phyloP scores from a whole-genome alignment of 1,140 invertebrate genomes.

The Maconellicoccus hirsutus region DNA sequence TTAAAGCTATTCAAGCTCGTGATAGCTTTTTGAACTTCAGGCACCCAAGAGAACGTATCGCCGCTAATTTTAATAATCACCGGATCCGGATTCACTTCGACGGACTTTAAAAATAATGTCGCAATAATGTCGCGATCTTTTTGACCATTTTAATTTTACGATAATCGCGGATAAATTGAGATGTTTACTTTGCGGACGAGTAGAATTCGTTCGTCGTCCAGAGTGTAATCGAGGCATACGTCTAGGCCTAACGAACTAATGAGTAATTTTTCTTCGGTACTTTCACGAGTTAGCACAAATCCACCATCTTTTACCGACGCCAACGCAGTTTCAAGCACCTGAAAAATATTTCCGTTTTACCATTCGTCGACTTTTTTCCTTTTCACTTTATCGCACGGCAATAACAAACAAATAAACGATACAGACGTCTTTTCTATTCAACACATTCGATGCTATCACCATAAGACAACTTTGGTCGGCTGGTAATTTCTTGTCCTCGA shows the following conservation, averaged over 20 bases:
- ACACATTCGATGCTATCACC: slow-evolving; percentile 37
- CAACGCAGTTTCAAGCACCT: slow-evolving; percentile 32
- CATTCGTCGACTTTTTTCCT: too few relatives aligned
- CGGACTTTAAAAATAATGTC: slow-evolving; percentile 14
- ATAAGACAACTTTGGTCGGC: slow-evolving; percentile 45
- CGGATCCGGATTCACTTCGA: slow-evolving; percentile 24
- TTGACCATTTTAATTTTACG: not conserved
- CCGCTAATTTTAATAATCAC: slow-evolving; percentile 33
- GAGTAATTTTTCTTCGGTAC: slow-evolving; percentile 27
- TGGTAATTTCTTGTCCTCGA: slow-evolving; percentile 48
- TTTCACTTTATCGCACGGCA: too few relatives aligned
- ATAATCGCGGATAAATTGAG: not conserved
- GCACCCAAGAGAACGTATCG: slow-evolving; percentile 40
- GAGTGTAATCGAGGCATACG: slow-evolving; percentile 21
- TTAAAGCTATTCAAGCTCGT: slow-evolving; percentile 39
- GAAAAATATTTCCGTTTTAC: too few relatives aligned
- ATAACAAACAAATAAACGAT: not conserved
- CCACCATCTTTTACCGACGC: slow-evolving; percentile 35
- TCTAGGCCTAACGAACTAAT: slow-evolving; percentile 14
- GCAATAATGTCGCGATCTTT: not conserved
- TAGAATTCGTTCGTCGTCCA: slow-evolving; percentile 24
- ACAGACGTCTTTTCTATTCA: slow-evolving; percentile 26
- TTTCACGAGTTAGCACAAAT: slow-evolving; percentile 40
- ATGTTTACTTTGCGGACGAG: slow-evolving; percentile 25
- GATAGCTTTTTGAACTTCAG: slow-evolving; percentile 41